Evolutionary conservation across 1,140 invertebrate genomes (phyloP).

Genomic region (Drosophila truncata): DNA sequence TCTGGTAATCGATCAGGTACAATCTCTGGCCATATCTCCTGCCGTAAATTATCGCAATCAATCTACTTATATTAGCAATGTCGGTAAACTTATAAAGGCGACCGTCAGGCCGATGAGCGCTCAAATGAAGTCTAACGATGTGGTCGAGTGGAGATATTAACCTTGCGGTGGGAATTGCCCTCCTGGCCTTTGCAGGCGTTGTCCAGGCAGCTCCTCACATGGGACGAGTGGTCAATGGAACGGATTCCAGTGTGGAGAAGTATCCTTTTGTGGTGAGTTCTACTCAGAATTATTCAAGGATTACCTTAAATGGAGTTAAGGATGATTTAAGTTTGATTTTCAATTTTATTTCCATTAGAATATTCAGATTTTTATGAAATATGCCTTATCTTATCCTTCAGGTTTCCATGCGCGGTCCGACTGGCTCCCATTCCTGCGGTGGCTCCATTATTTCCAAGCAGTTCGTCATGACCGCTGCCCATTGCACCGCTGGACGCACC

Average conservation of each 20-base stretch:
- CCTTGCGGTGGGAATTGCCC: conserved; percentile 6
- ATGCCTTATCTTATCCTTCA: neutral
- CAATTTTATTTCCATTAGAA: neutral
- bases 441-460: conserved; percentile 86
- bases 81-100: conserved; percentile 35
- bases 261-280: conserved; percentile 79
- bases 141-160: conserved; percentile 12
- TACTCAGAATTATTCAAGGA: neutral
- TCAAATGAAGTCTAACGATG: conserved; percentile 35
- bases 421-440: conserved; percentile 87
- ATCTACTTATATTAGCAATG: conserved; percentile 20
- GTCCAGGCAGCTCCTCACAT: conserved; percentile 42
- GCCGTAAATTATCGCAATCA: conserved; percentile 51
- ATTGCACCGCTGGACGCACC: conserved; percentile 86
- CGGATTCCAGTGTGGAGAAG: conserved; percentile 54
- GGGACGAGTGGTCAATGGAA: conserved; percentile 78
- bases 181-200: conserved; percentile 18
- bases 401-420: conserved; percentile 70
- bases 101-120: neutral
- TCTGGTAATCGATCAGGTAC: conserved; percentile 5
- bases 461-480: conserved; percentile 87
- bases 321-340: neutral
- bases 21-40: conserved; percentile 26
- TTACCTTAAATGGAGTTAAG: neutral
- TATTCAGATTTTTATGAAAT: accelerated